Evolutionary conservation across 2,113 vertebrate species (phyloP).

Genomic region (Myotis yumanensis): DNA sequence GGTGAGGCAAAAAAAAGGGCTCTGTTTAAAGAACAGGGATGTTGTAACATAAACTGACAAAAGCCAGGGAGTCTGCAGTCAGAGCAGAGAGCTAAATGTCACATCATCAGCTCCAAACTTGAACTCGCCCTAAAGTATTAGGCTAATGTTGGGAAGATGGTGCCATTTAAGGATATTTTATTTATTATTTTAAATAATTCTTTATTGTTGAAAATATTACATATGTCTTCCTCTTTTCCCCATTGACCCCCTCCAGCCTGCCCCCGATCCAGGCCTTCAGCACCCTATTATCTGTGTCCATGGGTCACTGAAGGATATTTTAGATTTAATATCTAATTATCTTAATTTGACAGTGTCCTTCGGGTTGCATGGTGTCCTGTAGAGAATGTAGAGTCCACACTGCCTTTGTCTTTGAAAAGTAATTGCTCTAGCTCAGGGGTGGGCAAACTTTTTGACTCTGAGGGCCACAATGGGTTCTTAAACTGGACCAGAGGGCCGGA

Average conservation of each 20-base stretch:
- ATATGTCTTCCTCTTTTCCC: too few species aligned
- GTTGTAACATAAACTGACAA: conserved; percentile 65
- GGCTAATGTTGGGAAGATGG: conserved; percentile 34
- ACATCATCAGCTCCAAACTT: conserved; percentile 54
- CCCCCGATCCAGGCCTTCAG: too few species aligned
- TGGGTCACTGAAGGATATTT: conserved; percentile 52
- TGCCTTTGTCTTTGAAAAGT: conserved; percentile 37
- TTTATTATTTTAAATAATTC: too few species aligned
- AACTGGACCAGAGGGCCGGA: too few species aligned
- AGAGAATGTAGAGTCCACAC: neutral
- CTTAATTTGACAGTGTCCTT: conserved; percentile 51
- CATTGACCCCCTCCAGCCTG: too few species aligned
- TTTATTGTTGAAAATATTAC: too few species aligned
- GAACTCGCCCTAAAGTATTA: conserved; percentile 38
- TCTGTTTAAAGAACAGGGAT: conserved; percentile 70
- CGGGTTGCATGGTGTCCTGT: neutral
- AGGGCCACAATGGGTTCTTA: too few species aligned
- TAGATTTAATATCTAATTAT: conserved; percentile 54
- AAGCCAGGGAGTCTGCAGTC: conserved; percentile 49
- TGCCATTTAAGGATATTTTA: conserved; percentile 60
- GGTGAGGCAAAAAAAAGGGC: conserved; percentile 30
- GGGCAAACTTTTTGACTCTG: too few species aligned
- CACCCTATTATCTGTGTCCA: too few species aligned
- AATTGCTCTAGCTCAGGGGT: neutral
- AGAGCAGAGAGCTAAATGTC: conserved; percentile 52